phyloP scores from a whole-genome alignment of 1,140 invertebrate genomes.

The Caenorhabditis brenneri region DNA sequence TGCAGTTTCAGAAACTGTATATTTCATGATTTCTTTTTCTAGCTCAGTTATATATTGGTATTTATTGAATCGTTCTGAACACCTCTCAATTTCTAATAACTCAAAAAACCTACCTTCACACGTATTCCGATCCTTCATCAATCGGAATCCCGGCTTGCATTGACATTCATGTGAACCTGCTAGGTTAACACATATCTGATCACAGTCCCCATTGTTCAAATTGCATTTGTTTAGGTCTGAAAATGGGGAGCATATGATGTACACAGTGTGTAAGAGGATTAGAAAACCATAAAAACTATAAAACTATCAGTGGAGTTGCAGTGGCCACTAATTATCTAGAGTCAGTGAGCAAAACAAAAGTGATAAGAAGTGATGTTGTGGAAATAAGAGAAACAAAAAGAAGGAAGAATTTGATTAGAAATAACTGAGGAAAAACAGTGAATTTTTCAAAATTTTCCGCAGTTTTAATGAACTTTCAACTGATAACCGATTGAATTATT shows the following conservation, averaged over 20 bases:
- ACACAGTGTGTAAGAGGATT: neutral
- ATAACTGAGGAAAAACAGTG: too few species aligned
- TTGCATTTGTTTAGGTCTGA: conserved; percentile 74
- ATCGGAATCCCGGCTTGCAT: conserved; percentile 61
- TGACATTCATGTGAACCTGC: conserved; percentile 72
- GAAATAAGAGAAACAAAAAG: too few species aligned
- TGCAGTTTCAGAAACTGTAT: neutral
- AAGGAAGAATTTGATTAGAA: too few species aligned
- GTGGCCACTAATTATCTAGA: neutral
- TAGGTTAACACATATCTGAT: conserved; percentile 72
- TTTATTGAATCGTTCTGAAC: too few species aligned
- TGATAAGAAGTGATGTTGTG: neutral
- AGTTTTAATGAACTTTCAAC: neutral
- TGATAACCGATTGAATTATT: neutral
- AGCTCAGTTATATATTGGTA: too few species aligned
- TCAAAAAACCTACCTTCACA: conserved; percentile 52
- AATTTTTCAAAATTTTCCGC: neutral
- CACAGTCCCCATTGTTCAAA: conserved; percentile 71
- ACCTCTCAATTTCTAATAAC: too few species aligned
- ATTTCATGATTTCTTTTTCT: too few species aligned
- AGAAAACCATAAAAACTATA: neutral
- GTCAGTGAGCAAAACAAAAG: neutral
- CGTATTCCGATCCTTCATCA: conserved; percentile 45
- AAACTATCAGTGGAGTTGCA: too few species aligned
- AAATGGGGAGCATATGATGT: conserved; percentile 26